phyloP scores from a whole-genome alignment of 2,797 vertebrate genomes.

The Rhyacichthys aspro region DNA sequence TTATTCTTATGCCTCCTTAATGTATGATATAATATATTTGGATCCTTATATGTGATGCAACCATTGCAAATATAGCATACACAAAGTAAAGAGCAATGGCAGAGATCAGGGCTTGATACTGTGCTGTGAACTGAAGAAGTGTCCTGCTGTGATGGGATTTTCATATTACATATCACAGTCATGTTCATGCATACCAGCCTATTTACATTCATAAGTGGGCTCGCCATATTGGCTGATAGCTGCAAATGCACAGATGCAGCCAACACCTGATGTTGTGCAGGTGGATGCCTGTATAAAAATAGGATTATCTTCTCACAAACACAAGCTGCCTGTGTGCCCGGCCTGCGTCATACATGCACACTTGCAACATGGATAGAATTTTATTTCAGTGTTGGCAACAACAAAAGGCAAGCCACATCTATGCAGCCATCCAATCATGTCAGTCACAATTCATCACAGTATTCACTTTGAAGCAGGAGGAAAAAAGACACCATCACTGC shows the following conservation, averaged over 20 bases:
- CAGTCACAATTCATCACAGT: slow-evolving; percentile 65
- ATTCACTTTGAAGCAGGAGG: slow-evolving; percentile 54
- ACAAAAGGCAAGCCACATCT: slow-evolving; percentile 49
- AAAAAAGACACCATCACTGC: slow-evolving; percentile 46
- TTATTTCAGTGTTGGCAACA: slow-evolving; percentile 42
- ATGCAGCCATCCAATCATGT: slow-evolving; percentile 47
- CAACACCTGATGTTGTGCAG: slow-evolving; percentile 32
- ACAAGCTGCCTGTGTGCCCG: slow-evolving; percentile 19
- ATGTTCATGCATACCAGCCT: slow-evolving; percentile 30
- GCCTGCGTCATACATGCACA: neutral
- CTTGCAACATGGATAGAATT: slow-evolving; percentile 35
- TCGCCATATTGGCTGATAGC: slow-evolving; percentile 22
- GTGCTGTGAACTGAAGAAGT: slow-evolving; percentile 26
- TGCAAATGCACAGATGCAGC: slow-evolving; percentile 43
- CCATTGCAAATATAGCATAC: slow-evolving; percentile 23
- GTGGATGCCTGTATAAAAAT: slow-evolving; percentile 35
- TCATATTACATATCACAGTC: slow-evolving; percentile 43
- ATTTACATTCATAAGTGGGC: slow-evolving; percentile 42
- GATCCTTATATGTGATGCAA: slow-evolving; percentile 47
- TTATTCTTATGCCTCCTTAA: slow-evolving; percentile 39
- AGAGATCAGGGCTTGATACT: slow-evolving; percentile 38
- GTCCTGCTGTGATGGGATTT: slow-evolving; percentile 41
- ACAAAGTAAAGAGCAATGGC: slow-evolving; percentile 26
- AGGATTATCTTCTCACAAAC: slow-evolving; percentile 35
- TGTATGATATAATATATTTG: slow-evolving; percentile 36